A percentile compares a stretch with the other conserved stretches of the same genome.
These are phyloP conservation scores for Dasypus novemcinctus DNA, from an alignment of 2,113 vertebrate genomes.

Conservation along the genomic window DNA sequence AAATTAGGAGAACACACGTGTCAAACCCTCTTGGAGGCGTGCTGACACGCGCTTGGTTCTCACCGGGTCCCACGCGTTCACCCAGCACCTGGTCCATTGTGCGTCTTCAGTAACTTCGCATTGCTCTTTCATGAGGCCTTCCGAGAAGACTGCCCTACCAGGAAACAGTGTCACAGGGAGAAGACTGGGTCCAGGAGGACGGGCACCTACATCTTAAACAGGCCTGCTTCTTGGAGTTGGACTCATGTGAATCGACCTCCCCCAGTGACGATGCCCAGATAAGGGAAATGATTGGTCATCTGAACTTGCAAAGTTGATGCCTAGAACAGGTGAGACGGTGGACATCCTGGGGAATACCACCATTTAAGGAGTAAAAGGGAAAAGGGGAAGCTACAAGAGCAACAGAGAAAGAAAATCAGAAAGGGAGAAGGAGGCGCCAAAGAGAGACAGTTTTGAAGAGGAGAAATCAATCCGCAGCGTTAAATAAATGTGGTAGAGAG, in stretches of 20 bases:
- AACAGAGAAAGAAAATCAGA: background rate
- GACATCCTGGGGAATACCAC: background rate
- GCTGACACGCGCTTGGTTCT: background rate
- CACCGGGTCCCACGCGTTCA: rapidly evolving
- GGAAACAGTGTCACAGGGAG: background rate
- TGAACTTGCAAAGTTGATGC: background rate
- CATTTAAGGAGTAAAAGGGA: background rate
- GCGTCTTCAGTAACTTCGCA: background rate
- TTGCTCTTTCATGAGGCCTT: background rate
- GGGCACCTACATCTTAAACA: background rate
- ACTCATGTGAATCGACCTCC: background rate
- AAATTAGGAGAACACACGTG: background rate
- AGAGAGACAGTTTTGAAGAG: background rate
- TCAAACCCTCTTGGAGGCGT: background rate
- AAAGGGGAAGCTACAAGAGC: background rate
- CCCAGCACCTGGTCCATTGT: background rate
- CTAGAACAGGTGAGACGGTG: background rate
- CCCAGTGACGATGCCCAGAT: background rate
- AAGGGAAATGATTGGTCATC: background rate
- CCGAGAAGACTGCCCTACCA: background rate
- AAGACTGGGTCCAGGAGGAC: background rate
- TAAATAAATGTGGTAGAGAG: background rate
- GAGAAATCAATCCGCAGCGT: background rate
- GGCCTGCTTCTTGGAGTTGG: background rate
- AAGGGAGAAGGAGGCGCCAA: background rate